Percentiles rank a stretch among this genome's conserved stretches.
Evolutionary conservation across 2,888 invertebrate genomes (phyloP).

Genomic region (Scaptomyza flava): DNA sequence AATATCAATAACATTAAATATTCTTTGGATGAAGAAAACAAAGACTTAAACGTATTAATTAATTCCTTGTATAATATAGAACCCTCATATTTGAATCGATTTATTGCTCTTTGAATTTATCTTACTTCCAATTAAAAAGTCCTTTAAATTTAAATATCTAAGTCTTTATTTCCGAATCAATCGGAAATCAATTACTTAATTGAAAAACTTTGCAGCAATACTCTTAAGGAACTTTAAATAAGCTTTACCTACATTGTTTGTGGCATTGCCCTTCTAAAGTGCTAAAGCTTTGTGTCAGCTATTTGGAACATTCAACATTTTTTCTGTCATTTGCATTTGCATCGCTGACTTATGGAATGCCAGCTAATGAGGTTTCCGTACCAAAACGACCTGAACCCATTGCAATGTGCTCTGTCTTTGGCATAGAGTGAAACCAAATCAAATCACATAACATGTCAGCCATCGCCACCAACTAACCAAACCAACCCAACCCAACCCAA

Average conservation of each 20-base stretch:
- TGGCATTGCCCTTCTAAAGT: conserved; percentile 22
- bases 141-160: too few species aligned
- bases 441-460: conserved; percentile 73
- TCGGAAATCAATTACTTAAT: background rate
- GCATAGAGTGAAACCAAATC: conserved; percentile 58
- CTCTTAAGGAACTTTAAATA: background rate
- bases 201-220: background rate
- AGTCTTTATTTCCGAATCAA: background rate
- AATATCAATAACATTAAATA: too few species aligned
- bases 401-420: conserved; percentile 28
- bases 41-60: too few species aligned
- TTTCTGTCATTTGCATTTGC: conserved; percentile 43
- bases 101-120: too few species aligned
- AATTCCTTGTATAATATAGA: too few species aligned
- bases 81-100: too few species aligned
- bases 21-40: too few species aligned
- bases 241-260: conserved; percentile 6
- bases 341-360: conserved; percentile 66
- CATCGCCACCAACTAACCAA: conserved; percentile 26
- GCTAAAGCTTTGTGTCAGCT: conserved; percentile 12
- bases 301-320: conserved; percentile 38
- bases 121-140: too few species aligned
- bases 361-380: conserved; percentile 70
- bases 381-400: conserved; percentile 67
- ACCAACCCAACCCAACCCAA: conserved; percentile 9